A percentile compares a stretch with the other conserved stretches of the same genome.
phyloP scores from a whole-genome alignment of 2,888 invertebrate species.

The Ashinkailepas kermadecensis region DNA sequence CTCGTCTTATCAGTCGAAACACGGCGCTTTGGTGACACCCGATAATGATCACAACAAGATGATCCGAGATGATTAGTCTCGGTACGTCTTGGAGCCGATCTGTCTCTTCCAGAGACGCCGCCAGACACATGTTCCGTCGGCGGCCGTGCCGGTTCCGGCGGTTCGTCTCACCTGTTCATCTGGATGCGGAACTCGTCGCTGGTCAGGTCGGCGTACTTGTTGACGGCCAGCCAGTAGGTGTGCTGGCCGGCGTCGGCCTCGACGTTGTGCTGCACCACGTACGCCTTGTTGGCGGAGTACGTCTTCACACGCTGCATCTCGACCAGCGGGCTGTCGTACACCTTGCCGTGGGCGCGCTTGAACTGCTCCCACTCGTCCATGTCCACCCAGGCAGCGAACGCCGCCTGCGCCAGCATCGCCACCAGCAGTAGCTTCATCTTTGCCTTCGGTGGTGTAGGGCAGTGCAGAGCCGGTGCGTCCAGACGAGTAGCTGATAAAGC shows the following conservation, averaged over 20 bases:
- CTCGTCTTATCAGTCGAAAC: neutral
- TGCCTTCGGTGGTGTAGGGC: too few species aligned
- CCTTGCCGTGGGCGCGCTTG: neutral
- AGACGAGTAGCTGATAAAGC: too few species aligned
- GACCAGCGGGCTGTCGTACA: neutral
- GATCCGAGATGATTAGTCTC: neutral
- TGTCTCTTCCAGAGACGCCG: neutral
- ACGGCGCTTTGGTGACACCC: neutral
- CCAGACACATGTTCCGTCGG: too few species aligned
- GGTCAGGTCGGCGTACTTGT: constrained; percentile 16
- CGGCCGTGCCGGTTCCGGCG: too few species aligned
- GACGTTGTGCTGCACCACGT: neutral
- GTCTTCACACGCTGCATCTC: constrained; percentile 7
- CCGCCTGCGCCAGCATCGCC: neutral
- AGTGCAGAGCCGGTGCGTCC: too few species aligned
- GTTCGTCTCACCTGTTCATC: neutral
- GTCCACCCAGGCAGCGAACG: neutral
- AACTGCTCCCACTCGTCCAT: neutral
- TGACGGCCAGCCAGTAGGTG: neutral
- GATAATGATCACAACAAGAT: neutral
- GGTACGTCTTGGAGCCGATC: neutral
- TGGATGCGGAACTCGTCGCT: neutral
- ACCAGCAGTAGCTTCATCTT: neutral
- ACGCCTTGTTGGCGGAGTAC: neutral
- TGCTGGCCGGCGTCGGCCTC: constrained; percentile 5